Percentiles rank a stretch among this genome's conserved stretches.
Evolutionary conservation across 2,888 invertebrate species (phyloP).

Genomic region (Lobophora halterata): DNA sequence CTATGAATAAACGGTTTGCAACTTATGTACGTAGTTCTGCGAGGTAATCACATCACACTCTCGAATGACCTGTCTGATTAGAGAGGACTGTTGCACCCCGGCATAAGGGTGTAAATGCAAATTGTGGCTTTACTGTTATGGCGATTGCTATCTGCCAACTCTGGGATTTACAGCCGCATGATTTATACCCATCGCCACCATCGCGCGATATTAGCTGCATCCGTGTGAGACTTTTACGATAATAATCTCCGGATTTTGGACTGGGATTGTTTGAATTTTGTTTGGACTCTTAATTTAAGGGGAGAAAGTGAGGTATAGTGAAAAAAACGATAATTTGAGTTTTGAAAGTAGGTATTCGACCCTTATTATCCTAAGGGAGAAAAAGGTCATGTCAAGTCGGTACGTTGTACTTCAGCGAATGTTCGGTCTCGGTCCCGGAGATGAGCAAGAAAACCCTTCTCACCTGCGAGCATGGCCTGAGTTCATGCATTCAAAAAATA

Average conservation of each 20-base stretch:
- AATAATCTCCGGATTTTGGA: conserved; percentile 10
- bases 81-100: conserved; percentile 22
- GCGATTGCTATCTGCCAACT: conserved; percentile 54
- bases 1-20: conserved; percentile 1
- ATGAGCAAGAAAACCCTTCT: conserved; percentile 33
- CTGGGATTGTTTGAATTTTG: background rate
- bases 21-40: conserved; percentile 11
- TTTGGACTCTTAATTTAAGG: background rate
- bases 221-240: conserved; percentile 13
- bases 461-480: conserved; percentile 36
- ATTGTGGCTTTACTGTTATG: conserved; percentile 65
- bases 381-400: conserved; percentile 19
- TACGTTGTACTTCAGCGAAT: background rate
- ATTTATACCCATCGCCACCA: conserved; percentile 47
- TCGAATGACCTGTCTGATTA: conserved; percentile 25
- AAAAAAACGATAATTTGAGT: conserved; percentile 9
- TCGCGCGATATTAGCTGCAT: conserved; percentile 26
- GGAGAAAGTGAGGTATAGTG: conserved; percentile 7
- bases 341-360: conserved; percentile 14
- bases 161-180: conserved; percentile 49
- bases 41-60: conserved; percentile 28
- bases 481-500: conserved; percentile 64
- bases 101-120: conserved; percentile 59
- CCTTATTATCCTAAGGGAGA: conserved; percentile 16
- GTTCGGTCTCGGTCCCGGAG: conserved; percentile 19